A percentile compares a stretch with the other conserved stretches of the same genome.
phyloP scores from a whole-genome alignment of 2,113 vertebrate species.

The Otis tarda region DNA sequence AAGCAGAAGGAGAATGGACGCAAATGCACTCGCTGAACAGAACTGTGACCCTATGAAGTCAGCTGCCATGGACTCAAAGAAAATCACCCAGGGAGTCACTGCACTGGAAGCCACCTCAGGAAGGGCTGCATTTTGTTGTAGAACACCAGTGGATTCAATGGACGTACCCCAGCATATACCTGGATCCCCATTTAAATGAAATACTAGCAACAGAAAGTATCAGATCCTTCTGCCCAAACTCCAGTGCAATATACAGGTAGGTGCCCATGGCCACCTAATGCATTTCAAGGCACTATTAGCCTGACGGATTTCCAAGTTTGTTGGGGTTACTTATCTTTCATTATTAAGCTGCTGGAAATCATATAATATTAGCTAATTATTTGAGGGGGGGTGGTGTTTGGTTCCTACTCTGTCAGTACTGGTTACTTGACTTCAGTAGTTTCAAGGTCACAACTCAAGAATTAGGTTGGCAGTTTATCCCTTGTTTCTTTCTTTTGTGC shows the following conservation, averaged over 20 bases:
- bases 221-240: neutral
- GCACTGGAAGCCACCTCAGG: fast-evolving
- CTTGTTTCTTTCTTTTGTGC: neutral
- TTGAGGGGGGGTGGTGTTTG: neutral
- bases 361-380: neutral
- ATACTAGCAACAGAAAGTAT: neutral
- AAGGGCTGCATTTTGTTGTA: neutral
- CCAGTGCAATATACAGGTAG: neutral
- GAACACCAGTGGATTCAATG: neutral
- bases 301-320: neutral
- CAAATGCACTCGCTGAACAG: neutral
- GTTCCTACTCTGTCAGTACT: neutral
- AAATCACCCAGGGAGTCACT: neutral
- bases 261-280: neutral
- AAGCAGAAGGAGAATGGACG: neutral
- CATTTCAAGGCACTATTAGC: neutral
- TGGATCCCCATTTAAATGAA: neutral
- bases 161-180: neutral
- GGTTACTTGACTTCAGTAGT: neutral
- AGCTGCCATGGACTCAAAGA: neutral
- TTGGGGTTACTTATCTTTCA: neutral
- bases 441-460: neutral
- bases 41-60: neutral
- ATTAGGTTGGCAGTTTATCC: neutral
- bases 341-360: neutral